Evolutionary conservation across 1,140 invertebrate species (phyloP).

Genomic region (Paramacrobiotus metropolitanus): DNA sequence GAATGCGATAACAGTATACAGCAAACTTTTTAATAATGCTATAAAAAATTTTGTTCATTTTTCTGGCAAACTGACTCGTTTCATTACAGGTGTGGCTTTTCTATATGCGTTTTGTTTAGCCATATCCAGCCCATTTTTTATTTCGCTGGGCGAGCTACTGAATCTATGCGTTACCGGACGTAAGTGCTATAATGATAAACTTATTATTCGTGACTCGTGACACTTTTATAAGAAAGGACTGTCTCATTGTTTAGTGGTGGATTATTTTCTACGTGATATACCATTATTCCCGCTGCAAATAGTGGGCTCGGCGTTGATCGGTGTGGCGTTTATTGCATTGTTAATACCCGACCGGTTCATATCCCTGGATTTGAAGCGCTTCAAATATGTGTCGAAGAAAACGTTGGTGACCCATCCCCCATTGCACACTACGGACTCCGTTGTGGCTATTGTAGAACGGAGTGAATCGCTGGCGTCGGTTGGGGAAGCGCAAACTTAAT

Average conservation of each 20-base stretch:
- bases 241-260: background rate
- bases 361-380: background rate
- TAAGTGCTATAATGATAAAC: too few species aligned
- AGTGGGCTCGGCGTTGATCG: background rate
- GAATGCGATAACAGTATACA: too few species aligned
- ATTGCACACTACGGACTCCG: too few species aligned
- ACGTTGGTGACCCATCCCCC: too few species aligned
- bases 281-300: background rate
- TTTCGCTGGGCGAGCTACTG: background rate
- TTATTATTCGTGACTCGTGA: too few species aligned
- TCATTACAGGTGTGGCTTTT: background rate
- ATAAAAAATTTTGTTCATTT: background rate
- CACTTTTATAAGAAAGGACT: too few species aligned
- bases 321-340: background rate
- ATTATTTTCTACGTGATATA: background rate
- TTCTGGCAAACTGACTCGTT: background rate
- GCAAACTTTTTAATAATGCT: background rate
- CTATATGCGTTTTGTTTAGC: background rate
- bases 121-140: background rate
- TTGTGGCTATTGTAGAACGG: too few species aligned
- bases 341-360: background rate
- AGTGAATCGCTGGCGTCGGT: too few species aligned
- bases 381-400: too few species aligned
- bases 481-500: too few species aligned
- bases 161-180: background rate